Evolutionary conservation across 2,888 invertebrate species (phyloP).

Genomic region (Rhingia rostrata): DNA sequence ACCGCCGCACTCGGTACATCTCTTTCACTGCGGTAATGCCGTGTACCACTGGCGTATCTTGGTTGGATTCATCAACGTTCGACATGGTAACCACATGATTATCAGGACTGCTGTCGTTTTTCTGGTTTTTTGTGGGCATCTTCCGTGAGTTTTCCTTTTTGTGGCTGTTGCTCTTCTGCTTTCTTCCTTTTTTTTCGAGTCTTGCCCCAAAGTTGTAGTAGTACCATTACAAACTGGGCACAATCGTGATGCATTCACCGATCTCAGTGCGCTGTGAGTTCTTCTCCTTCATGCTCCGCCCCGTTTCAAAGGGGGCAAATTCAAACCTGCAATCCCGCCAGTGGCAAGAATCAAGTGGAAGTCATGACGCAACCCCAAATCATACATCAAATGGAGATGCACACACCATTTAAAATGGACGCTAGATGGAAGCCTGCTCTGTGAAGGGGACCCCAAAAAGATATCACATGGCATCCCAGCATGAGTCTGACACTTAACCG

Average conservation of each 20-base stretch:
- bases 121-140: slow-evolving; percentile 64
- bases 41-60: slow-evolving; percentile 58
- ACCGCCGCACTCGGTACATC: slow-evolving; percentile 48
- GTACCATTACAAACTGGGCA: slow-evolving; percentile 32
- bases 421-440: slow-evolving; percentile 22
- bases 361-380: slow-evolving; percentile 57
- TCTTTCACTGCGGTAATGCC: slow-evolving; percentile 42
- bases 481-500: slow-evolving; percentile 55
- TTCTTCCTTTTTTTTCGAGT: slow-evolving; percentile 28
- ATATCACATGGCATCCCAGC: slow-evolving; percentile 65
- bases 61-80: slow-evolving; percentile 72
- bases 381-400: slow-evolving; percentile 35
- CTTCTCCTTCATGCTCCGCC: slow-evolving; percentile 66
- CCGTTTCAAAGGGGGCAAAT: slow-evolving; percentile 38
- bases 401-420: slow-evolving; percentile 63
- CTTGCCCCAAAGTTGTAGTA: slow-evolving; percentile 54
- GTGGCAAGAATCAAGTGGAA: slow-evolving; percentile 15
- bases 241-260: slow-evolving; percentile 14
- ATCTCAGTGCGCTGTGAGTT: slow-evolving; percentile 15
- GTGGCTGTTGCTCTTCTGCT: slow-evolving; percentile 50
- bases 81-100: slow-evolving; percentile 70
- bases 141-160: slow-evolving; percentile 29
- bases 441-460: slow-evolving; percentile 34
- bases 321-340: slow-evolving; percentile 20
- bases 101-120: slow-evolving; percentile 69